These are phyloP conservation scores for Penaeus japonicus DNA, from an alignment of 1,140 invertebrate species.

Conservation along the genomic window DNA sequence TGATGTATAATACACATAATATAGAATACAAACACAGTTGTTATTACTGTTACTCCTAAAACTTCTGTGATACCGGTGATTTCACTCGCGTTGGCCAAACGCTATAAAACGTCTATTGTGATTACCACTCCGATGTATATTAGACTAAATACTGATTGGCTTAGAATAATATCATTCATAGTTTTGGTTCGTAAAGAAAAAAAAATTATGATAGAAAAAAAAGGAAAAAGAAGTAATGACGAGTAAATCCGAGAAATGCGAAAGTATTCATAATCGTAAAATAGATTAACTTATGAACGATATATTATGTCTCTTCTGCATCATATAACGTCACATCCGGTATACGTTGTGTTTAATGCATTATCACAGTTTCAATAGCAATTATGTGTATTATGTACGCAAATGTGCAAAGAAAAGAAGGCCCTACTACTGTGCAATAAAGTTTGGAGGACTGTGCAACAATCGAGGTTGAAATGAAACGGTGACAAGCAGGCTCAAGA, in stretches of 20 bases:
- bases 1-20: no score
- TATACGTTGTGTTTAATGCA: constrained; percentile 49
- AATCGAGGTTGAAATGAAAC: neutral
- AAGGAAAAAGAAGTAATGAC: neutral
- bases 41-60: no score
- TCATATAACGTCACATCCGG: constrained; percentile 40
- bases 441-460: neutral
- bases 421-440: constrained; percentile 20
- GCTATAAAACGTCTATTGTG: no score
- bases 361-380: constrained; percentile 54
- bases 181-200: no score
- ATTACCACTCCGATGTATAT: no score
- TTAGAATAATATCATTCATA: no score
- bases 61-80: no score
- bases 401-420: constrained; percentile 27
- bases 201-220: neutral
- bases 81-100: no score
- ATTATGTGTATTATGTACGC: constrained; percentile 32
- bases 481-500: neutral
- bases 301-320: constrained; percentile 36
- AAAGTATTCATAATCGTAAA: constrained; percentile 22
- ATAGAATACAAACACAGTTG: no score
- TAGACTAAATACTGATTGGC: no score
- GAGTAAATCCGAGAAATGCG: neutral
- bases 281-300: constrained; percentile 35